These are phyloP conservation scores for Hapalemur alaotrensis DNA, from an alignment of 2,797 vertebrate genomes.

Conservation along the genomic window DNA sequence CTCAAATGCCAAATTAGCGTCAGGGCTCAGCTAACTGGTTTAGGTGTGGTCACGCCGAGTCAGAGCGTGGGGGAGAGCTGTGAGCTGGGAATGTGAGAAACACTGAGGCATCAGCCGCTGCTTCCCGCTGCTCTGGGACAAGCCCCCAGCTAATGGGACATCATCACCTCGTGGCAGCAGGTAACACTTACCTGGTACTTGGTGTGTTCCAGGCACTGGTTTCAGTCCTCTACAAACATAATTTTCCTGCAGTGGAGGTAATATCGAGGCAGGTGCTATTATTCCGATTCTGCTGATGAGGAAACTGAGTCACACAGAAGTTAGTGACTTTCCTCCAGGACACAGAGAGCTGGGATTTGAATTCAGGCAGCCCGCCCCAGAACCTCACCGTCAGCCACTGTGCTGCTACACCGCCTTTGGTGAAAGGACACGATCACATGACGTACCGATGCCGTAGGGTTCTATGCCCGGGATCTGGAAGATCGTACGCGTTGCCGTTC, in stretches of 20 bases:
- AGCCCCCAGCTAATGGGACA: not conserved
- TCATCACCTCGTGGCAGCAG: not conserved
- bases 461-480: not conserved
- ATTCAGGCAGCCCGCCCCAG: not conserved
- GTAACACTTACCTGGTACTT: not conserved
- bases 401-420: not conserved
- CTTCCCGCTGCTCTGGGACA: not conserved
- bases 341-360: not conserved
- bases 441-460: rapidly evolving
- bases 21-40: not conserved
- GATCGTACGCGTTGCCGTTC: not conserved
- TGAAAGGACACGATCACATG: not conserved
- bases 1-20: not conserved
- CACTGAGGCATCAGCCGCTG: not conserved
- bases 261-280: not conserved
- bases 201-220: not conserved
- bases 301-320: not conserved
- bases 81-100: not conserved
- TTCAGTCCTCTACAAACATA: not conserved
- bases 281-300: not conserved
- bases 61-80: not conserved
- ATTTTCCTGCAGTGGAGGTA: not conserved
- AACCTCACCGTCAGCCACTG: not conserved
- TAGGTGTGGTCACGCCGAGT: not conserved
- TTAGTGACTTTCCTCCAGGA: not conserved